Conservation (phyloP, 2,113 vertebrate genomes). For the Leuciscus idus region DNA sequence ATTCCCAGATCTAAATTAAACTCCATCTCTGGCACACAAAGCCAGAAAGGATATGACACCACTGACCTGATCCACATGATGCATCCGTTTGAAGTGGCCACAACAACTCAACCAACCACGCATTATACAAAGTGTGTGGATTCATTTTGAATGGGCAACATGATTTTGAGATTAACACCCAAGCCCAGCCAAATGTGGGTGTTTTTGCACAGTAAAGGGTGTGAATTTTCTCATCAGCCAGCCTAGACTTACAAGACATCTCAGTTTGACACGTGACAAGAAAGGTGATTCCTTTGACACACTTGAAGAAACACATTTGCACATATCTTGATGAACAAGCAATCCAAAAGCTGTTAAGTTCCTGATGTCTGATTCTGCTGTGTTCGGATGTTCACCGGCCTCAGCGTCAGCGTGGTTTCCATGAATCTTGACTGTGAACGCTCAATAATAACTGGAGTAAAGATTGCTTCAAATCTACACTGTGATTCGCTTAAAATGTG, state of each 20-base stretch:
- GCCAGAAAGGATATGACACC: conserved; percentile 46
- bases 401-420: background rate
- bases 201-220: background rate
- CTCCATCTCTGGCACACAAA: conserved; percentile 37
- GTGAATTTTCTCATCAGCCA: background rate
- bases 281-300: background rate
- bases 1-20: conserved; percentile 57
- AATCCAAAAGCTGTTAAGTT: background rate
- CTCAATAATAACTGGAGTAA: background rate
- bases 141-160: background rate
- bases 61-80: conserved; percentile 13
- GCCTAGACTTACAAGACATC: background rate
- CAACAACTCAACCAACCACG: background rate
- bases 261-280: background rate
- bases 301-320: background rate
- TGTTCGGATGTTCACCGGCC: background rate
- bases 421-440: background rate
- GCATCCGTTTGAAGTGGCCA: conserved; percentile 41
- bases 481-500: no score
- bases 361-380: background rate
- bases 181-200: background rate
- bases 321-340: background rate
- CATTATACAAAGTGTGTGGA: background rate
- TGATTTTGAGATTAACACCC: background rate
- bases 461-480: background rate